Evolutionary conservation across 1,140 invertebrate species (phyloP).

Genomic region (Diachasmimorpha longicaudata): DNA sequence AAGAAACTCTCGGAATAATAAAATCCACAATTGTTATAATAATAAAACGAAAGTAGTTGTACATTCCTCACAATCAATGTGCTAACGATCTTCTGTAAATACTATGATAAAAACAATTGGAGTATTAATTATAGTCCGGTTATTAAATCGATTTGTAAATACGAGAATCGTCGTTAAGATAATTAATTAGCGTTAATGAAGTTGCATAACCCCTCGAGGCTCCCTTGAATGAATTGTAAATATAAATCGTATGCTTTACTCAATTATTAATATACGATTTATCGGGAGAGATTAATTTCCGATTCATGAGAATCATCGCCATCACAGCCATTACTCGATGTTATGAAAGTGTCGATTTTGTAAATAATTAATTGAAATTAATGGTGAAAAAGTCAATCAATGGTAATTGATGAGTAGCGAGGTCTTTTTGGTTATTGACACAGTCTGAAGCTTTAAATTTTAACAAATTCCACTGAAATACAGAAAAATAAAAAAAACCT

Average conservation of each 20-base stretch:
- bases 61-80: conserved; percentile 11
- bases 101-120: background rate
- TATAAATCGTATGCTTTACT: background rate
- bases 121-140: background rate
- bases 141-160: background rate
- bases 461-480: background rate
- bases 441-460: background rate
- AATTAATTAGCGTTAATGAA: background rate
- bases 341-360: background rate
- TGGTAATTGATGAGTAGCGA: background rate
- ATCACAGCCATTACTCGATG: background rate
- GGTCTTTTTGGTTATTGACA: background rate
- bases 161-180: background rate
- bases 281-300: background rate
- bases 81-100: conserved; percentile 13
- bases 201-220: background rate
- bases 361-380: background rate
- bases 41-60: conserved; percentile 13
- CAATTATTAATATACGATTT: background rate
- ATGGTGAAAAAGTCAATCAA: background rate
- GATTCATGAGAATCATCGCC: too few relatives aligned
- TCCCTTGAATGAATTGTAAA: background rate
- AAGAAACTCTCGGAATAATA: background rate
- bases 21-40: background rate
- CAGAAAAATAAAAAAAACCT: too few relatives aligned